phyloP scores from a whole-genome alignment of 1,140 invertebrate genomes.

The Calliphora vicina region DNA sequence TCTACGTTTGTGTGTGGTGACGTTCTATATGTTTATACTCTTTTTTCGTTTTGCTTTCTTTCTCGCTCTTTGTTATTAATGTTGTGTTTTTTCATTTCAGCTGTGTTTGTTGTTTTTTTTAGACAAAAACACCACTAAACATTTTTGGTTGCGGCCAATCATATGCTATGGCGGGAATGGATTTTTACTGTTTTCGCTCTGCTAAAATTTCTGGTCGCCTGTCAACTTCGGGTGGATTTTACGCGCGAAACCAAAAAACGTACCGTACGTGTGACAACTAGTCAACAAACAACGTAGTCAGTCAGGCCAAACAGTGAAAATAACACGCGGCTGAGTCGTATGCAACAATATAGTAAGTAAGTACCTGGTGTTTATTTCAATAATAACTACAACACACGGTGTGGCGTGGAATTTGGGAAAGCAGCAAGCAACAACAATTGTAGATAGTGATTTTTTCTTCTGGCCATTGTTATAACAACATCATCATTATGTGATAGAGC shows the following conservation, averaged over 20 bases:
- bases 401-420: too few species aligned
- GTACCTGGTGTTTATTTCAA: too few species aligned
- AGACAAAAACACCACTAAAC: neutral
- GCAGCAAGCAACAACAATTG: neutral
- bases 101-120: neutral
- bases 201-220: slow-evolving; percentile 47
- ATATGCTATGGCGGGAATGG: slow-evolving; percentile 15
- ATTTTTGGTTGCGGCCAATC: neutral
- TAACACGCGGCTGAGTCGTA: neutral
- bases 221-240: slow-evolving; percentile 60
- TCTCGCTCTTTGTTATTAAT: too few species aligned
- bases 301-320: neutral
- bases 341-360: neutral
- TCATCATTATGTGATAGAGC: neutral
- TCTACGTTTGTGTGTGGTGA: neutral
- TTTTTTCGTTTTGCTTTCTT: neutral
- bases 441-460: too few species aligned
- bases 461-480: neutral
- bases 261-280: slow-evolving; percentile 45
- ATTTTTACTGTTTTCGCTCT: neutral
- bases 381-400: too few species aligned
- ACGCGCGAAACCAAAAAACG: slow-evolving; percentile 54
- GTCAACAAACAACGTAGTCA: neutral
- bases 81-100: too few species aligned
- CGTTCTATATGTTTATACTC: neutral